Evolutionary conservation across 2,888 invertebrate species (phyloP), one percentile per base, ranked within the genome.

Genomic region (Liopterus haemorrhoidalis): DNA sequence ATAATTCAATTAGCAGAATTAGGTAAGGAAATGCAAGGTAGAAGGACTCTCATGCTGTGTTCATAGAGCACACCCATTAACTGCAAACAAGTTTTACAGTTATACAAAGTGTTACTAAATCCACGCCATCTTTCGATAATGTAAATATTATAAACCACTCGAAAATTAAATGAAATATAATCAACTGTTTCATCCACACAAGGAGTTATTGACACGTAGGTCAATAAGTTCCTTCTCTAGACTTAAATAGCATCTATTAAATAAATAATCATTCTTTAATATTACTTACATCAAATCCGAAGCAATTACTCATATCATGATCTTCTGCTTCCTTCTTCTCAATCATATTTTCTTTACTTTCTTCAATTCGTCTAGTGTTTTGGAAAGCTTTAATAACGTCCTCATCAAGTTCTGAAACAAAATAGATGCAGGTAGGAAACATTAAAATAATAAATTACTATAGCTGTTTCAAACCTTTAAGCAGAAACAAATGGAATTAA

Each of bases 261-360:
- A 38, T 40, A 30, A 30, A 41, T 21, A n/a, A n/a, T n/a, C n/a
- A n/a, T n/a, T n/a, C n/a, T n/a, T n/a, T n/a, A n/a, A n/a, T n/a
- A n/a, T 43, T 45, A 72, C 75, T 72, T 62, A 82, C 85, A 65
- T 87, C 87, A 68, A 89, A 88, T 2, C 88, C 88, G 54, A 89
- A 89, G 65, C 88, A 89, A 12, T 80, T 80, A 60, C 85, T 79
- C 67, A 86, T 82, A 50, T 88, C 88, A 56, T 64, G 64, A 46
- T 62, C 62, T 9, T 58, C 59, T 41, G 63, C 62, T 48, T 63
- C 57, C 18, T 57, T 58, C 32, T 63, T 58, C n/a, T 56, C 57
- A 19, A 56, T 52, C 36, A 57, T 55, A 33, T 57, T 55, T 16
- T 59, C 54, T 46, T 62, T 59, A 20, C 56, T 54, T 50, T 64